Base-by-base conservation (phyloP, 2,113 vertebrate species). In the Sclerurus mexicanus region DNA sequence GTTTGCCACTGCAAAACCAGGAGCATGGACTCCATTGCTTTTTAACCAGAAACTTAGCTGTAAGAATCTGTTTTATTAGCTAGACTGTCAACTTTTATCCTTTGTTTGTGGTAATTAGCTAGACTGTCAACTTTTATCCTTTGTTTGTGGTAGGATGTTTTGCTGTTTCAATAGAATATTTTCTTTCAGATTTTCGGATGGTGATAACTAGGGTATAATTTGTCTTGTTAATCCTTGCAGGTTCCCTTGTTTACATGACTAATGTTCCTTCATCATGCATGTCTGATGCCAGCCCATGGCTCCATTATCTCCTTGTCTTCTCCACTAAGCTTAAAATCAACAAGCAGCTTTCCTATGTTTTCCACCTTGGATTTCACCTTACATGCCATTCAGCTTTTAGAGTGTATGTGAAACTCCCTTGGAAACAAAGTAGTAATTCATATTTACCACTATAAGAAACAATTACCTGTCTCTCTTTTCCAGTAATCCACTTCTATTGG, bases 201-300 rank as follows among this genome's bases (percentile, higher is more conserved):
- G 55, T 94, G 90, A 95, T 95, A 95, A 68, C 83, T 96, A 40
- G 37, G 74, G 35, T 96, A 85, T 96, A 95, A 97, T 95, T 95
- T 94, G 94, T 96, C 88, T 92, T 87, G 93, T 95, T 96, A 96
- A 97, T 96, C 94, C 75, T 90, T 93, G 94, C 92, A 80, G 77
- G 85, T 97, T 97, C 66, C 93, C 75, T 88, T 97, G 87, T 97
- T 97, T 98, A 96, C 88, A 89, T 87, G 95, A 96, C 88, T 94
- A 89, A 95, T 91, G 66, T 96, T 87, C 93, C 94, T 97, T 73
- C n/a, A 24, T 85, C 60, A 37, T 96, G 90, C 86, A 71, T 79
- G 46, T 77, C 84, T 97, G 84, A 94, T 92, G 84, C 75, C 91
- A 97, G 73, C 90, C 93, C 88, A 84, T 85, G 37, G 22, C 55